Base-by-base conservation (phyloP, 2,888 invertebrate species). In the Acrocyrtus sp. region DNA sequence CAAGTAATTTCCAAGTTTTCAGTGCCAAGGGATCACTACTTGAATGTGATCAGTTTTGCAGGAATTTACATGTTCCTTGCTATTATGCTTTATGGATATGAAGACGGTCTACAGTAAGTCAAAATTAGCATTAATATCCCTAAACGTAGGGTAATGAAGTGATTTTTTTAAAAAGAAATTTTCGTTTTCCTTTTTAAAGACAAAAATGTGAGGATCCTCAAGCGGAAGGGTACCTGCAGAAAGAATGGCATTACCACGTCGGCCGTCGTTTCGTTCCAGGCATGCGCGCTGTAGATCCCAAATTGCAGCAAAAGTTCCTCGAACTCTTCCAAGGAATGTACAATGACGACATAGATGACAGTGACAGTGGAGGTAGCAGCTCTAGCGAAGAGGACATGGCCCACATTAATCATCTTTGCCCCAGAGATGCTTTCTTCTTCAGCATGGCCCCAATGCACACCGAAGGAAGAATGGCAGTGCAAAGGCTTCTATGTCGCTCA, bases 231-330 rank as follows among this genome's bases (percentile, higher is more conserved):
- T 57, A 12, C 45, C 24, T 47, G 24, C 17, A 24, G 5, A 72
- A 63, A 10, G 53, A 58, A 39, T 72, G 58, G 58, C 51, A 58
- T 57, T 72, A 63, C 15, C 72, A 72, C 26, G 72, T 58, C 21
- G 72, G 58, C n/a, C 57, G 72, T 8, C 43, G 72, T 6, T 72
- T 72, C 39, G 72, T 72, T 29, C 72, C 72, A 1, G 72, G 43
- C 12, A 22, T 62, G 24, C 27, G 57, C 45, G 65, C 26, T 5
- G 61, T 51, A 2, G 73, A 73, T 26, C 17, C n/a, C 12, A 54
- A 67, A 17, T 2, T 73, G 29, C 67, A 68, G 19, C n/a, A 34
- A 10, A 67, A 73, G 22, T 73, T 73, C 50, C 56, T 73, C 10
- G 34, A 68, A 29, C 51, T 73, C 15, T 73, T 73, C 62, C 22